These are phyloP conservation scores for Poecilia picta DNA, from an alignment of 2,797 vertebrate genomes.

Conservation along the genomic window DNA sequence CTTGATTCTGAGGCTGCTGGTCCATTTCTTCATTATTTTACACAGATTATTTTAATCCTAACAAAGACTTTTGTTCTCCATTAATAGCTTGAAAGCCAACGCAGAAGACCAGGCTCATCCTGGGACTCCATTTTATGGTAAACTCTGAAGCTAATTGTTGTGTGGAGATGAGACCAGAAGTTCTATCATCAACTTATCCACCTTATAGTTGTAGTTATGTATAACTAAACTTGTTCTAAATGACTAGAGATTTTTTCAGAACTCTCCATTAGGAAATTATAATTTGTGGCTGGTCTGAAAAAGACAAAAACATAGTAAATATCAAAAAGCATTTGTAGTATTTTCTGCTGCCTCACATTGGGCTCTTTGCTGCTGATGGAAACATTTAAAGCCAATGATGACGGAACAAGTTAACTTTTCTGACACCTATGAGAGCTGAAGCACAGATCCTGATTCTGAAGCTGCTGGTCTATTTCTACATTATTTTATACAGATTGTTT, in stretches of 20 bases:
- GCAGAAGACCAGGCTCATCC: not conserved
- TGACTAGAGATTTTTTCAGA: too few species aligned
- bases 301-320: too few species aligned
- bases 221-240: too few species aligned
- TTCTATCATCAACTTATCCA: too few species aligned
- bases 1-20: slow-evolving; percentile 31
- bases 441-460: slow-evolving; percentile 65
- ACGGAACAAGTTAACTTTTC: slow-evolving; percentile 64
- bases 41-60: not conserved
- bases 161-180: too few species aligned
- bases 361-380: not conserved
- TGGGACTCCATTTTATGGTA: not conserved
- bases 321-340: too few species aligned
- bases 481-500: not conserved
- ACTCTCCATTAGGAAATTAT: too few species aligned
- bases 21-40: not conserved
- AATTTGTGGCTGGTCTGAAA: too few species aligned
- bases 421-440: slow-evolving; percentile 76
- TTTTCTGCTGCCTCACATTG: too few species aligned
- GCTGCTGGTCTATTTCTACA: not conserved
- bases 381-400: slow-evolving; percentile 51
- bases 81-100: not conserved
- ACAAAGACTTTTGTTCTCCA: not conserved
- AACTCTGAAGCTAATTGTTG: not conserved
- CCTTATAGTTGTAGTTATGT: too few species aligned